Evolutionary conservation across 2,888 invertebrate genomes (phyloP).

Genomic region (Papilio demoleus): DNA sequence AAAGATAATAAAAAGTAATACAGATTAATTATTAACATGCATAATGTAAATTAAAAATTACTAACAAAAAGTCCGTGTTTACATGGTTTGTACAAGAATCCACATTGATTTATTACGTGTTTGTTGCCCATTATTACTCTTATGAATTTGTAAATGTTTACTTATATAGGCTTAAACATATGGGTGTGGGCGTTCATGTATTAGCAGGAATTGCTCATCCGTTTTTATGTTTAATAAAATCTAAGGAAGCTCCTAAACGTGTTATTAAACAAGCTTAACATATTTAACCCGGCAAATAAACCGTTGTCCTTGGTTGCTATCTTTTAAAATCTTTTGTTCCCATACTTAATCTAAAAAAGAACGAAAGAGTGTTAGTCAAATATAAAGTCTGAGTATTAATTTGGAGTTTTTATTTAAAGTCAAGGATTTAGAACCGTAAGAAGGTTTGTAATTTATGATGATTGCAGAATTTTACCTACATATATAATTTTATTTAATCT

Average conservation of each 20-base stretch:
- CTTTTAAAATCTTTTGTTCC: background rate
- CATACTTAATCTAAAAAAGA: too few relatives aligned
- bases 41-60: background rate
- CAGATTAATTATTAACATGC: background rate
- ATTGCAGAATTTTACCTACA: constrained; percentile 35
- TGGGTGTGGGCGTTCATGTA: background rate
- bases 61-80: too few relatives aligned
- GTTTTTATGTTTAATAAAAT: constrained; percentile 17
- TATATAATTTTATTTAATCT: constrained; percentile 40
- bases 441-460: too few relatives aligned
- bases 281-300: background rate
- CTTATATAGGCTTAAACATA: background rate
- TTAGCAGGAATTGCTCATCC: background rate
- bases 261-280: background rate
- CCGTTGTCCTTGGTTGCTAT: background rate
- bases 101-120: background rate
- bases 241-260: constrained; percentile 22
- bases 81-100: background rate
- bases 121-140: background rate
- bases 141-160: constrained; percentile 17
- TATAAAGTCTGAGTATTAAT: too few relatives aligned
- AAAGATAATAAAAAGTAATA: constrained; percentile 8
- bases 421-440: too few relatives aligned
- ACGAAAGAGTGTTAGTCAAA: too few relatives aligned
- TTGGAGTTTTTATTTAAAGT: too few relatives aligned